Conservation (phyloP, 2,113 vertebrate genomes). For the Mustelus asterias region DNA sequence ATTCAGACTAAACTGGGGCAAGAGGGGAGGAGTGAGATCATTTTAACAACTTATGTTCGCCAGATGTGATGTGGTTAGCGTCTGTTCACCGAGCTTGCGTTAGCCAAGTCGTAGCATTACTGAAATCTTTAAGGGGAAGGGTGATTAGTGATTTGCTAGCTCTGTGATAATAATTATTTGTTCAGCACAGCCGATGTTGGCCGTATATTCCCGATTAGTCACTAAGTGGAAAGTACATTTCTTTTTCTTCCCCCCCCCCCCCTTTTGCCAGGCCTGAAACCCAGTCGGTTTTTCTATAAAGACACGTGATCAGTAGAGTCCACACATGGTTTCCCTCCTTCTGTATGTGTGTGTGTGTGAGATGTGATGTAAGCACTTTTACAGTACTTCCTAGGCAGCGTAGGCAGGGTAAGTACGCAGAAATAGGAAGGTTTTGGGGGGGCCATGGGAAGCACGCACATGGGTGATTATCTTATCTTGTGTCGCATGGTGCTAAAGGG, state of each 20-base stretch:
- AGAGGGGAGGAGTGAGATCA: slow-evolving; percentile 1
- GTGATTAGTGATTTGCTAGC: not conserved
- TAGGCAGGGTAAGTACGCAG: slow-evolving; percentile 1
- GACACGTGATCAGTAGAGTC: not conserved
- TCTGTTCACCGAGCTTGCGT: not conserved
- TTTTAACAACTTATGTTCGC: not conserved
- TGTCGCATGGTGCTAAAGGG: not conserved
- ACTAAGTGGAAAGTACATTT: slow-evolving; percentile 1
- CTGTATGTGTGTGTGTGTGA: not conserved
- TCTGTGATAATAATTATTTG: not conserved
- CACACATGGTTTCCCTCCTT: not conserved
- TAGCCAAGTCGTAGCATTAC: not conserved
- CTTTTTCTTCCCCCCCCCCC: not conserved
- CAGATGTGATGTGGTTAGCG: not conserved
- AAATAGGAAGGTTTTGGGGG: not conserved
- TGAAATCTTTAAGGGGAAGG: not conserved
- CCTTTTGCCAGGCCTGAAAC: not conserved
- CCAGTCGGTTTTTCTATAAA: not conserved
- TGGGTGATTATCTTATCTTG: not conserved
- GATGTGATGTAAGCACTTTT: not conserved
- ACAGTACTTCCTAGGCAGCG: not conserved
- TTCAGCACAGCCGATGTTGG: not conserved
- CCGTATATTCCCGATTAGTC: not conserved
- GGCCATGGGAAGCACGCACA: not conserved
- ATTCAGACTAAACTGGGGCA: not conserved